Base-by-base conservation (phyloP, 2,113 vertebrate genomes). In the Falco punctatus region DNA sequence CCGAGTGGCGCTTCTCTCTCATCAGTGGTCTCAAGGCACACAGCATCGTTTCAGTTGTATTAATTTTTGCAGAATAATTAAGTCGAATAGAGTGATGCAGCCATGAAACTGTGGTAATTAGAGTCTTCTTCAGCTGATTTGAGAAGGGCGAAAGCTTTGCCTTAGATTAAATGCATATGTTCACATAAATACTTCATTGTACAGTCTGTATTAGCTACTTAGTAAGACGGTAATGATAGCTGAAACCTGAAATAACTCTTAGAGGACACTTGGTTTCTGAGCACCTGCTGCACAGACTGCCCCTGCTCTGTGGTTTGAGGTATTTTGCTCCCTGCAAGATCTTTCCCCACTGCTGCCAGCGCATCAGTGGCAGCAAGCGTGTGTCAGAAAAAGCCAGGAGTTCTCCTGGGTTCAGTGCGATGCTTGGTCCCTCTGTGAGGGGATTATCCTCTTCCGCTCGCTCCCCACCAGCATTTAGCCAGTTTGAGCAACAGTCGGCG, bases 41-140 rank as follows among this genome's bases (percentile, higher is more conserved):
- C 74, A 62, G 48, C 52, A 79, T 96, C 32, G 92, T 86, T 95
- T 94, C 82, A 75, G 86, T 83, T 94, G 74, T 88, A 54, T 92
- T 96, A 91, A 78, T 88, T 93, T 80, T 64, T 91, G 52, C 85
- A 48, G 86, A 88, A 78, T 95, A 87, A 94, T 80, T 95, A 52
- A 72, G 93, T 89, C 77, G 70, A 69, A 42, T 58, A 35, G 82
- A 92, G 83, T 24, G 75, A 86, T 92, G 88, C 38, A 52, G 69
- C 67, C 40, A 49, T 33, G 49, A 65, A 69, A 64, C 74, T 89
- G 54, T 85, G 92, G 79, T 92, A 85, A 90, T 92, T 81, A 70
- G 90, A 90, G 59, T 91, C 27, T 48, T 97, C 87, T 92, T 95
- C 58, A 91, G 86, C 78, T 95, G 66, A 71, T 94, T 40, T 86